Conservation (phyloP, 2,888 invertebrate species). For the Eupsilia transversa region DNA sequence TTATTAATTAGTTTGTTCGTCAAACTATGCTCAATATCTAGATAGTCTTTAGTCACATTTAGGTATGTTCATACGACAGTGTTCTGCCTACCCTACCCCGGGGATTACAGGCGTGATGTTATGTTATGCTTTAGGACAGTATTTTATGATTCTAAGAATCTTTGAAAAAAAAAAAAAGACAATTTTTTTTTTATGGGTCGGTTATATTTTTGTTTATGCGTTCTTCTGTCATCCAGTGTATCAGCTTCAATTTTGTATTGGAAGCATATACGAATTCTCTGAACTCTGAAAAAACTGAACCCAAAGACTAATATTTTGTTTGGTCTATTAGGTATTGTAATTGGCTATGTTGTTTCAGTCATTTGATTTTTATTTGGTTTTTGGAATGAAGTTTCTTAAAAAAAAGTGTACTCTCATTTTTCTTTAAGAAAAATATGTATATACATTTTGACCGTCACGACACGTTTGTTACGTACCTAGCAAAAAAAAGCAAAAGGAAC, state of each 20-base stretch:
- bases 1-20: slow-evolving; percentile 8
- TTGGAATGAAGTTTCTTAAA: background rate
- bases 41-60: background rate
- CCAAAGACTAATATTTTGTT: background rate
- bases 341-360: background rate
- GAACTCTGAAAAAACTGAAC: background rate
- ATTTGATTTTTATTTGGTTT: background rate
- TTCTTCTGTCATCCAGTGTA: background rate
- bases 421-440: no score
- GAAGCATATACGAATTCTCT: background rate
- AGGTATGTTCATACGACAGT: background rate
- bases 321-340: background rate
- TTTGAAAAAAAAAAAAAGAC: background rate
- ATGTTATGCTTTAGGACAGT: background rate
- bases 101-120: background rate
- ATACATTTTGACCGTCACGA: background rate
- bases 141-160: background rate
- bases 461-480: background rate
- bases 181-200: no score
- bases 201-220: background rate
- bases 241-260: background rate
- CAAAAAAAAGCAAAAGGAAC: background rate
- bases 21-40: background rate
- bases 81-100: background rate
- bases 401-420: no score